Conservation (phyloP, 2,888 invertebrate species). For the Bugulina stolonifera region DNA sequence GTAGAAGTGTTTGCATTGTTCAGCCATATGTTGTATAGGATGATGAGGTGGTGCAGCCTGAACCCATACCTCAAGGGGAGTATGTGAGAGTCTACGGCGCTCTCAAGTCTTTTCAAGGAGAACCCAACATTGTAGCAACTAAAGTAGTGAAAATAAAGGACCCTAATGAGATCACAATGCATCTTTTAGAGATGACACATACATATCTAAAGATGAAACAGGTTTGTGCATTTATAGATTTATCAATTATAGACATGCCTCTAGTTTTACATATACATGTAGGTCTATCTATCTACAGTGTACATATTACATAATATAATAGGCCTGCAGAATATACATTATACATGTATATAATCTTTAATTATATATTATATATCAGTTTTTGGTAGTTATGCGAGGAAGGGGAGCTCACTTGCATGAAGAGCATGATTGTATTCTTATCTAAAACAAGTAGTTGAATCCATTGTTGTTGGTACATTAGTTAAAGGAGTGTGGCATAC, state of each 20-base stretch:
- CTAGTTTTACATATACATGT: too few relatives aligned
- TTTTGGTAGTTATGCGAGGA: too few relatives aligned
- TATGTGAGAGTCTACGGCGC: slow-evolving; percentile 11
- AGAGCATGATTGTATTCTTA: too few relatives aligned
- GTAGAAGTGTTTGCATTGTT: background rate
- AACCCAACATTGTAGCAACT: background rate
- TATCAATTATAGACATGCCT: background rate
- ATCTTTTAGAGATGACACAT: slow-evolving; percentile 17
- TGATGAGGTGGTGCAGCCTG: background rate
- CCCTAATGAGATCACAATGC: slow-evolving; percentile 21
- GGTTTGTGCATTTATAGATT: background rate
- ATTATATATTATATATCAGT: too few relatives aligned
- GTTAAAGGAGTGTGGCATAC: too few relatives aligned
- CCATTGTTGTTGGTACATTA: too few relatives aligned
- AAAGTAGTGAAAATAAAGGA: background rate
- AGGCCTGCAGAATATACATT: too few relatives aligned
- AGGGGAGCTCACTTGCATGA: too few relatives aligned
- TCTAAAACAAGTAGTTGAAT: too few relatives aligned
- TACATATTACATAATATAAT: too few relatives aligned
- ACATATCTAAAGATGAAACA: slow-evolving; percentile 12
- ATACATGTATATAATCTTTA: too few relatives aligned
- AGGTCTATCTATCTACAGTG: too few relatives aligned
- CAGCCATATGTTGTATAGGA: background rate
- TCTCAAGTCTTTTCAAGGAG: slow-evolving; percentile 14
- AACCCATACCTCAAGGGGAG: background rate